These are phyloP conservation scores for Chiridota heheva DNA, from an alignment of 35 echinoderm and acorn worm species.

Conservation along the genomic window DNA sequence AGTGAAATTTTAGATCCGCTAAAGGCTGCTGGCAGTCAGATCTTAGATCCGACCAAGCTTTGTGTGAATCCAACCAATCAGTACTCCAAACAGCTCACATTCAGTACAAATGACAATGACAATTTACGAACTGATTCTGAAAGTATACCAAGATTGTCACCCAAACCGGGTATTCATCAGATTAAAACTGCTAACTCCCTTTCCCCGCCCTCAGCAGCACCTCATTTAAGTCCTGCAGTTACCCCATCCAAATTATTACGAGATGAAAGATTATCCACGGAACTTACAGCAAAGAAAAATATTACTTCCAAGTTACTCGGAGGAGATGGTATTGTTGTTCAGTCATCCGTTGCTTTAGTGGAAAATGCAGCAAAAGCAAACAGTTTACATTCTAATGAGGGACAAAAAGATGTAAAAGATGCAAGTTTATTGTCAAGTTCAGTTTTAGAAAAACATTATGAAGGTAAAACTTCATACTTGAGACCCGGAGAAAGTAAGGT, in stretches of 20 bases:
- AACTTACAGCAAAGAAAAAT: too few relatives aligned
- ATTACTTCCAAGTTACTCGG: too few relatives aligned
- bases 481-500: constrained; percentile 38
- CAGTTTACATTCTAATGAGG: too few relatives aligned
- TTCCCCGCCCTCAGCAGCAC: constrained; percentile 66
- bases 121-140: constrained; percentile 46
- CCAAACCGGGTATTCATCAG: constrained; percentile 53
- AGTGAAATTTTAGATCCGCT: neutral
- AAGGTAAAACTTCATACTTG: constrained; percentile 39
- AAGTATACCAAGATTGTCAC: constrained; percentile 72
- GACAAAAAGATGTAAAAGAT: constrained; percentile 3
- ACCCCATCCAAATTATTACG: constrained; percentile 82
- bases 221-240: constrained; percentile 74
- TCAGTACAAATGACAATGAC: constrained; percentile 9
- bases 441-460: too few relatives aligned
- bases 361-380: too few relatives aligned
- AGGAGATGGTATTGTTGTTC: too few relatives aligned
- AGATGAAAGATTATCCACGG: constrained; percentile 4
- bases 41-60: neutral
- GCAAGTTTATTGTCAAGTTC: constrained; percentile 9
- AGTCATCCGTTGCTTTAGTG: too few relatives aligned
- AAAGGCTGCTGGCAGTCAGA: constrained; percentile 47
- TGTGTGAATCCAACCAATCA: too few relatives aligned
- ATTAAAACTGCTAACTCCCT: constrained; percentile 61
- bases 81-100: constrained; percentile 33